Base-by-base conservation (phyloP, 2,888 invertebrate genomes). In the Eristalis pertinax region DNA sequence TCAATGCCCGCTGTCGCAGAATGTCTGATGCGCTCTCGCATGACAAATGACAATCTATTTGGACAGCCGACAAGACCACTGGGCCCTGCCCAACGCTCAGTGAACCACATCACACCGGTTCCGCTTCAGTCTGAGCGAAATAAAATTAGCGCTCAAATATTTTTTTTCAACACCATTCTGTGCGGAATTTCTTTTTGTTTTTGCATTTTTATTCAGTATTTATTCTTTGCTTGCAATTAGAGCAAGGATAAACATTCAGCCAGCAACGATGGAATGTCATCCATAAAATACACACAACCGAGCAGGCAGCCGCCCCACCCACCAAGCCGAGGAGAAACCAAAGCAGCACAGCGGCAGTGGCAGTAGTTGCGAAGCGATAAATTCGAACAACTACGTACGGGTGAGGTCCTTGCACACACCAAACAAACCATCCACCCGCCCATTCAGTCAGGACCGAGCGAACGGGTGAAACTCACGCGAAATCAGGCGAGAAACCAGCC, bases 211-310 rank as follows among this genome's bases (percentile, higher is more conserved):
- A 56, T 11, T 38, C 32, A 62, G 35, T 35, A 50, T 32, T 32
- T 63, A 22, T 76, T 73, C 60, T 64, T 70, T 75, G 64, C 70
- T 65, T 75, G 78, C 83, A 86, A 86, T 86, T 86, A 75, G 86
- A 86, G 86, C 86, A 86, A 86, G 82, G 86, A 86, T 86, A 86
- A 82, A 82, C 70, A 74, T 82, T 77, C 73, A 77, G 73, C 69
- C 63, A 77, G 67, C 67, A 72, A 81, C 73, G 81, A 85, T 43
- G 74, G 64, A 85, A 82, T 82, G 77, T 74, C 77, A 85, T 73
- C 82, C n/a, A 78, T 74, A 74, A 69, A 32, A 32, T 10, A 78
- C 65, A 74, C 74, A 77, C 58, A 50, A 50, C n/a, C 43, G 19
- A n/a, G n/a, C 43, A 50, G 0, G 1, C n/a, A 8, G 8, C 50